Base-by-base conservation (phyloP, 1,140 invertebrate genomes). In the Schmidtea mediterranea region DNA sequence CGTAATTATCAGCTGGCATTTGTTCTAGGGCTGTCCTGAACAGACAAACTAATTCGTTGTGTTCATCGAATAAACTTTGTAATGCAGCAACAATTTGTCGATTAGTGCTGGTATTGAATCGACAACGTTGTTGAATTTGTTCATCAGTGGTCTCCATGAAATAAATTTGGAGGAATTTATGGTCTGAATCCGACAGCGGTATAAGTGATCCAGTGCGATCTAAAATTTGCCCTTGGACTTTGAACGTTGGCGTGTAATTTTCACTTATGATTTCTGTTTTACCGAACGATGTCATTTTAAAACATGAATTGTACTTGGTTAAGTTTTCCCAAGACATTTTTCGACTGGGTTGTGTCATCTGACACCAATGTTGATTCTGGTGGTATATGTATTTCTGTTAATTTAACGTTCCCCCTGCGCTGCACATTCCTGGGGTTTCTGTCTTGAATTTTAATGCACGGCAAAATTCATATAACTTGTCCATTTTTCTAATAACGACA, bases 221-320 rank as follows among this genome's bases (percentile, higher is more conserved):
- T 53, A 69, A 71, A 13, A 68, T 55, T 53, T 69, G 63, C 36
- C 69, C 65, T 59, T 69, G 61, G 38, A 70, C 59, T 56, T 65
- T 65, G 52, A 65, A 69, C 49, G 59, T 62, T 24, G 60, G 54
- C 53, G 57, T 56, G 53, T 58, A 61, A 54, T 56, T 54, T 49
- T 53, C 48, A 55, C 51, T 49, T 41, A 46, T 52, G 26, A 53
- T 54, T 51, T 55, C 53, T 49, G 56, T 57, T 55, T 58, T 58
- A 48, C 59, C 58, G 55, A 67, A 59, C 48, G 62, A 66, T 47
- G 59, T 63, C 57, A 66, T 63, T 51, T 59, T 55, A 48, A 69
- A 67, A 19, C 56, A 58, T 47, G 22, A 59, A 60, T 68, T 69
- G 57, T 62, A 65, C 50, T 53, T 57, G 26, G 3, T 3, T 32